Conservation (phyloP, 2,888 invertebrate genomes). For the Coleophora deauratella region DNA sequence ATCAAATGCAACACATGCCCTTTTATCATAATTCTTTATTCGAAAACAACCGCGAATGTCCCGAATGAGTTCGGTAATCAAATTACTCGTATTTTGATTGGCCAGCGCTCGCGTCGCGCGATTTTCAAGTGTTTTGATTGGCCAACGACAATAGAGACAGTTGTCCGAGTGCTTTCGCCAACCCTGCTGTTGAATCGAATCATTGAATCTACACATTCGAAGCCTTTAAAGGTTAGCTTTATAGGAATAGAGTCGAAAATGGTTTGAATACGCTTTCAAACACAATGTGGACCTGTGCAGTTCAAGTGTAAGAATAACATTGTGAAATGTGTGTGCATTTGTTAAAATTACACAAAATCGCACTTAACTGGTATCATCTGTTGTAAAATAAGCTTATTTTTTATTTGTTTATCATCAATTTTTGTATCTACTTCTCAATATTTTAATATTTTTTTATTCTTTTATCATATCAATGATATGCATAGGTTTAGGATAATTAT, state of each 20-base stretch:
- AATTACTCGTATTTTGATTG: conserved; percentile 66
- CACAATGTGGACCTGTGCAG: conserved; percentile 42
- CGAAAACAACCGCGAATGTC: conserved; percentile 23
- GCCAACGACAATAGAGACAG: conserved; percentile 50
- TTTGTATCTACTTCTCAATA: no score
- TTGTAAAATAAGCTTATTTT: no score
- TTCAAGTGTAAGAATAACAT: conserved; percentile 57
- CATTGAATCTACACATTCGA: no score
- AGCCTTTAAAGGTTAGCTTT: conserved; percentile 12
- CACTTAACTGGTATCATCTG: no score
- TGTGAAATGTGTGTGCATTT: conserved; percentile 54
- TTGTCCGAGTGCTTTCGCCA: conserved; percentile 61
- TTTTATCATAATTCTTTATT: background rate
- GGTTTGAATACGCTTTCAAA: background rate
- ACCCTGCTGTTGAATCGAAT: conserved; percentile 16
- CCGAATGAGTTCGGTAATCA: conserved; percentile 38
- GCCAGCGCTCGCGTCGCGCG: conserved; percentile 44
- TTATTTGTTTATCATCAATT: no score
- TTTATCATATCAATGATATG: no score
- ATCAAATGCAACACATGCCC: no score
- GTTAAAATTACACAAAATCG: conserved; percentile 40
- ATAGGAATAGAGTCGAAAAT: conserved; percentile 17
- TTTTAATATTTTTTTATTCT: no score
- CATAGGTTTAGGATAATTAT: no score
- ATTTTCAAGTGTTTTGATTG: conserved; percentile 60